phyloP scores from a whole-genome alignment of 2,888 invertebrate species.

The Aproaerema taeniolella region DNA sequence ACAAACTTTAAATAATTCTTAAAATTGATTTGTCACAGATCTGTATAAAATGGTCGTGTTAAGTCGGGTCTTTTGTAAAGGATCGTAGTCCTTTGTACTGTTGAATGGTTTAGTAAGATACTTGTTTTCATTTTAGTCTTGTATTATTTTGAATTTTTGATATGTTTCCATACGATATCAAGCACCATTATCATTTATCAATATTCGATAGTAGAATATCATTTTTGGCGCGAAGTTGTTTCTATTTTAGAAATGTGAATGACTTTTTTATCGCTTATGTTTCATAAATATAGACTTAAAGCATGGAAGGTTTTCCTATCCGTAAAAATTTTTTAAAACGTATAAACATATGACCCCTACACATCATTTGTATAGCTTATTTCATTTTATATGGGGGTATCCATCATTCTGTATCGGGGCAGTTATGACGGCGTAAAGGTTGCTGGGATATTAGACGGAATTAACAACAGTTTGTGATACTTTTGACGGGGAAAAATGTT shows the following conservation, averaged over 20 bases:
- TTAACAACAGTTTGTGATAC: conserved; percentile 69
- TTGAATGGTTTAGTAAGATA: conserved; percentile 15
- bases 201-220: too few relatives aligned
- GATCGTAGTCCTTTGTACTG: conserved; percentile 20
- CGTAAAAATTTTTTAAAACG: too few relatives aligned
- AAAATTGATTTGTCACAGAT: too few relatives aligned
- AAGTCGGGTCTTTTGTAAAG: conserved; percentile 30
- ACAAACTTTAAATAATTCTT: too few relatives aligned
- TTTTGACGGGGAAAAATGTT: conserved; percentile 62
- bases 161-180: too few relatives aligned
- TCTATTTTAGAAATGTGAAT: too few relatives aligned
- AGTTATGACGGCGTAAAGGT: conserved; percentile 61
- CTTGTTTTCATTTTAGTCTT: conserved; percentile 20
- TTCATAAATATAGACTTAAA: too few relatives aligned
- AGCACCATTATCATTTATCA: too few relatives aligned
- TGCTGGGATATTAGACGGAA: conserved; percentile 67
- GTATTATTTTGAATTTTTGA: too few relatives aligned
- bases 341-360: conserved; percentile 20
- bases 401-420: conserved; percentile 69
- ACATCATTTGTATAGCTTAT: conserved; percentile 38
- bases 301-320: too few relatives aligned
- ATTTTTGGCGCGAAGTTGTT: too few relatives aligned
- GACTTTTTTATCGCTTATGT: too few relatives aligned
- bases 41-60: conserved; percentile 21
- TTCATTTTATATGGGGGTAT: conserved; percentile 58